Conservation (phyloP, 1,140 invertebrate genomes). For the Saccostrea glomerata region DNA sequence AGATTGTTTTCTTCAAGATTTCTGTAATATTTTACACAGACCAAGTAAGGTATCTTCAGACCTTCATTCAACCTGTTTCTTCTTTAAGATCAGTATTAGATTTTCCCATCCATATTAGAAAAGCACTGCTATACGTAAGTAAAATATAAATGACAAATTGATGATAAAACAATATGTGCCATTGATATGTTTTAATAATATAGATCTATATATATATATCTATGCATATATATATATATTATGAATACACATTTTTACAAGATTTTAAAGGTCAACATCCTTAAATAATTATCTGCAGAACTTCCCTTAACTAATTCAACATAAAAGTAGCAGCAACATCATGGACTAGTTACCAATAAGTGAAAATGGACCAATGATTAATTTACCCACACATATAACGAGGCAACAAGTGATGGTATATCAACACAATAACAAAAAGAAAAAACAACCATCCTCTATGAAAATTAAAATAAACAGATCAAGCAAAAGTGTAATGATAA, state of each 20-base stretch:
- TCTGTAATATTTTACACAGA: too few species aligned
- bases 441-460: not conserved
- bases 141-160: too few species aligned
- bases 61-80: too few species aligned
- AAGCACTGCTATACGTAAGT: too few species aligned
- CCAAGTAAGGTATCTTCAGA: too few species aligned
- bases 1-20: too few species aligned
- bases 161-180: not conserved
- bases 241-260: not conserved
- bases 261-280: conserved; percentile 8
- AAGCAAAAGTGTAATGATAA: not conserved
- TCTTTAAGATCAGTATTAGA: too few species aligned
- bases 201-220: conserved; percentile 32
- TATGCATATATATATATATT: not conserved
- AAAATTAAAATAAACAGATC: not conserved
- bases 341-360: conserved; percentile 8
- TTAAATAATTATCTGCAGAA: not conserved
- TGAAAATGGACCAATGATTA: not conserved
- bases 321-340: conserved; percentile 8
- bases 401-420: not conserved
- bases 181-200: conserved; percentile 38
- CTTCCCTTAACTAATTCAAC: conserved; percentile 19
- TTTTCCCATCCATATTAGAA: too few species aligned
- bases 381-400: conserved; percentile 1
- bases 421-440: not conserved